These are phyloP conservation scores for Atherinosoma microstoma DNA, from an alignment of 2,797 vertebrate genomes.

Conservation along the genomic window DNA sequence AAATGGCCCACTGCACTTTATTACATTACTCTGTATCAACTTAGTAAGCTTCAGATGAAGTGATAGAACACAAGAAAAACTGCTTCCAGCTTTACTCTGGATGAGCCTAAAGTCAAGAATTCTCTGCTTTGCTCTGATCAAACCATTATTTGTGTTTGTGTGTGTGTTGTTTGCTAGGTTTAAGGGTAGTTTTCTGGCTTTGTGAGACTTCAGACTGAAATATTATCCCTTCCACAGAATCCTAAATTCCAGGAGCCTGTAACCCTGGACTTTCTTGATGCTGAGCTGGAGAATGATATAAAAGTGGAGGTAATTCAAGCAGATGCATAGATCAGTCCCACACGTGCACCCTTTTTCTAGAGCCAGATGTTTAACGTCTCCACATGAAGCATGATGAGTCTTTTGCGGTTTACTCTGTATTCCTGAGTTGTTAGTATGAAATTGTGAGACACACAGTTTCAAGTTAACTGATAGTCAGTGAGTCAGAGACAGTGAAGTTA, in stretches of 20 bases:
- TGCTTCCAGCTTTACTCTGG: slow-evolving; percentile 2
- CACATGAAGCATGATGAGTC: background rate
- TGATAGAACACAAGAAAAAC: slow-evolving; percentile 9
- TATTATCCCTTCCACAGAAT: slow-evolving; percentile 84
- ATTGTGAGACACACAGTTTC: slow-evolving; percentile 21
- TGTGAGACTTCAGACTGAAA: slow-evolving; percentile 14
- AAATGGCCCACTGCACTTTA: slow-evolving; percentile 37
- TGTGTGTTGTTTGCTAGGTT: background rate
- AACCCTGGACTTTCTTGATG: slow-evolving; percentile 96
- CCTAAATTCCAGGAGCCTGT: slow-evolving; percentile 99
- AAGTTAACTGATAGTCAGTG: background rate
- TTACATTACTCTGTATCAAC: slow-evolving; percentile 31
- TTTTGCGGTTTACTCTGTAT: background rate
- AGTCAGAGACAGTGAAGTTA: slow-evolving; percentile 8
- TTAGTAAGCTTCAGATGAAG: slow-evolving; percentile 35
- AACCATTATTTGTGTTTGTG: background rate
- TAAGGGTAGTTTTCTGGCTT: background rate
- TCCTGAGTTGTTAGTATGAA: slow-evolving; percentile 14
- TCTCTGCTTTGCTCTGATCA: background rate
- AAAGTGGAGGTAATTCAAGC: slow-evolving; percentile 91
- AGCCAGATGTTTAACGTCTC: background rate
- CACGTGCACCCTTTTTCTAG: background rate
- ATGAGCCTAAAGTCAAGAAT: slow-evolving; percentile 2
- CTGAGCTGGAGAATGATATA: slow-evolving; percentile 96
- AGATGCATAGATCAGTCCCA: slow-evolving; percentile 2